These are phyloP conservation scores for Hypothenemus hampei DNA, from an alignment of 1,140 invertebrate species.

Conservation along the genomic window DNA sequence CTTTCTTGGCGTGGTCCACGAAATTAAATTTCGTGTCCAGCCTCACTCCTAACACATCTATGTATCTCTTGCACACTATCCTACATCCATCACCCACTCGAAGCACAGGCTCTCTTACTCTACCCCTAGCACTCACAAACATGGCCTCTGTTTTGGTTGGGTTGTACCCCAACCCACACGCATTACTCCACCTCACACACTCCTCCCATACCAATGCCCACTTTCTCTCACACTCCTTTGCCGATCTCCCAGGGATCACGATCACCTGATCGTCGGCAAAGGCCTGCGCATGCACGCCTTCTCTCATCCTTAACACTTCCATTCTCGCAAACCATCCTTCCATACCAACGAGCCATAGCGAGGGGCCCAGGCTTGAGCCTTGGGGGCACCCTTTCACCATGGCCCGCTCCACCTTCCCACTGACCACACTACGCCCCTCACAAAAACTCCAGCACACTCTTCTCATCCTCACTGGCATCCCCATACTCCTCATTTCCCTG, in stretches of 20 bases:
- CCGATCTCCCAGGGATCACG: neutral
- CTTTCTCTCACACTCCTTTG: neutral
- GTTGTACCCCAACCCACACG: neutral
- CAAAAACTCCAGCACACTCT: neutral
- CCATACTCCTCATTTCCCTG: neutral
- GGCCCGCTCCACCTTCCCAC: neutral
- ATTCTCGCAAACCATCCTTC: neutral
- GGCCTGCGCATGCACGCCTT: slow-evolving; percentile 3
- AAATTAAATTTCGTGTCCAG: neutral
- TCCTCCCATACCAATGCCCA: neutral
- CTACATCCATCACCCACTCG: neutral
- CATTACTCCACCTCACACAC: neutral
- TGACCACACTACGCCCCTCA: neutral
- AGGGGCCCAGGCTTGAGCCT: neutral
- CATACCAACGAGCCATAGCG: neutral
- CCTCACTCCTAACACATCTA: neutral
- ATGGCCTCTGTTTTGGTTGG: neutral
- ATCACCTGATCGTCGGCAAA: slow-evolving; percentile 10
- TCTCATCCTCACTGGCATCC: neutral
- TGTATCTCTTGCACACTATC: too few species aligned
- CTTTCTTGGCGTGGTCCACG: neutral
- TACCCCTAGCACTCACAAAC: neutral
- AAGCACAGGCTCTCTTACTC: neutral
- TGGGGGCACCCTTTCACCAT: neutral
- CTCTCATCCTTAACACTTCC: neutral